Conservation (phyloP, 1,140 invertebrate species). For the Camponotus floridanus region DNA sequence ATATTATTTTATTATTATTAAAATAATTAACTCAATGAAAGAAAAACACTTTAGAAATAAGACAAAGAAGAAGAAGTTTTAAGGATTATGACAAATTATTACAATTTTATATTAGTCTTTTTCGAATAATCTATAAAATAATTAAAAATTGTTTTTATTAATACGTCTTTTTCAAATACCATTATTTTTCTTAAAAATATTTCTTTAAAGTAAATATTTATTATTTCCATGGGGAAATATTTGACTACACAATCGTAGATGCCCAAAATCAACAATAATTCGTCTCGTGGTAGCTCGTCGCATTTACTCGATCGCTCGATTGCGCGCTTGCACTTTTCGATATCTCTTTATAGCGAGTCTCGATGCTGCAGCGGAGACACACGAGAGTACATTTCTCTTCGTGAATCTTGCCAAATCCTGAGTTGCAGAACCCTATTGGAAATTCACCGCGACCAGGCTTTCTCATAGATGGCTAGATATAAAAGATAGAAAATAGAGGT, state of each 20-base stretch:
- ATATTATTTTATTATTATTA: too few relatives aligned
- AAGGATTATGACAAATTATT: too few relatives aligned
- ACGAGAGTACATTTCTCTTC: not conserved
- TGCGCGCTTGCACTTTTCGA: conserved; percentile 3
- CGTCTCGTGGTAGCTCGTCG: not conserved
- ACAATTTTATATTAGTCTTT: too few relatives aligned
- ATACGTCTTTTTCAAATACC: not conserved
- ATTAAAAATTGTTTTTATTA: not conserved
- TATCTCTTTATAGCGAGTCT: conserved; percentile 6
- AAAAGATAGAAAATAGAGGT: conserved; percentile 71
- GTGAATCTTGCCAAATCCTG: not conserved
- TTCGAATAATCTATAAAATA: not conserved
- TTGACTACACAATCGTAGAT: not conserved
- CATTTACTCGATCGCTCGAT: conserved; percentile 21
- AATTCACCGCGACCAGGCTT: conserved; percentile 20
- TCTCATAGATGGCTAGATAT: conserved; percentile 55
- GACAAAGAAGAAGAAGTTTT: too few relatives aligned
- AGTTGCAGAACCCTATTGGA: conserved; percentile 2
- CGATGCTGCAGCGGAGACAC: not conserved
- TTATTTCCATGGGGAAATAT: not conserved
- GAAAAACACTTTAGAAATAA: too few relatives aligned
- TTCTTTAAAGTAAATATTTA: not conserved
- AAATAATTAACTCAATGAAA: too few relatives aligned
- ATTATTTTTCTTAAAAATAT: too few relatives aligned
- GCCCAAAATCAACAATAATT: not conserved